Evolutionary conservation across 92 coral and sea anemone species (phyloP).

Genomic region (Bergia sp.): DNA sequence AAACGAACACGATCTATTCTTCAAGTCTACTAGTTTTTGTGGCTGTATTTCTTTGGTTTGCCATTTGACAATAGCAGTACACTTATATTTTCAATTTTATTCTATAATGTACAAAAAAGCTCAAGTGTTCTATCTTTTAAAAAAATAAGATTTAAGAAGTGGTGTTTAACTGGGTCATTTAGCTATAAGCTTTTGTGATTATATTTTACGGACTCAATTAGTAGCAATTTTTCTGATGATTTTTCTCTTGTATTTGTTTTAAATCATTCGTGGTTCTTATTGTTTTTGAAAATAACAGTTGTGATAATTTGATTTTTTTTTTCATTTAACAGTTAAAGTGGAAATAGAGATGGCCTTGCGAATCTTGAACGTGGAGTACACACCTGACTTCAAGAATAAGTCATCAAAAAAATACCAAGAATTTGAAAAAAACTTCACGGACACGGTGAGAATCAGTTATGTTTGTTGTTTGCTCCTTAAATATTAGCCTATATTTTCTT

Average conservation of each 20-base stretch:
- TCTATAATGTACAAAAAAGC: neutral
- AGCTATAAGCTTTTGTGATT: too few relatives aligned
- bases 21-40: too few relatives aligned
- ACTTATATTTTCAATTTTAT: too few relatives aligned
- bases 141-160: too few relatives aligned
- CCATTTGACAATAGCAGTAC: too few relatives aligned
- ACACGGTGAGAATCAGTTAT: neutral
- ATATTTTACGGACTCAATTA: neutral
- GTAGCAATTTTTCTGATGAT: neutral
- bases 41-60: too few relatives aligned
- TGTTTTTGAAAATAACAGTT: neutral
- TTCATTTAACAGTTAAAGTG: slow-evolving; percentile 15
- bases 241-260: too few relatives aligned
- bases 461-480: neutral
- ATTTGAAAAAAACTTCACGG: slow-evolving; percentile 27
- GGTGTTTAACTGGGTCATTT: too few relatives aligned
- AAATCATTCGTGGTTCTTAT: too few relatives aligned
- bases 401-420: slow-evolving; percentile 13
- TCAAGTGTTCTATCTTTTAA: too few relatives aligned
- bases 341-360: slow-evolving; percentile 30
- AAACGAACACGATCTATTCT: too few relatives aligned
- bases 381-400: slow-evolving; percentile 30
- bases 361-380: slow-evolving; percentile 20
- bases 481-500: neutral
- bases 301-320: neutral